Evolutionary conservation across 2,113 vertebrate genomes (phyloP).

Genomic region (Antechinus flavipes): DNA sequence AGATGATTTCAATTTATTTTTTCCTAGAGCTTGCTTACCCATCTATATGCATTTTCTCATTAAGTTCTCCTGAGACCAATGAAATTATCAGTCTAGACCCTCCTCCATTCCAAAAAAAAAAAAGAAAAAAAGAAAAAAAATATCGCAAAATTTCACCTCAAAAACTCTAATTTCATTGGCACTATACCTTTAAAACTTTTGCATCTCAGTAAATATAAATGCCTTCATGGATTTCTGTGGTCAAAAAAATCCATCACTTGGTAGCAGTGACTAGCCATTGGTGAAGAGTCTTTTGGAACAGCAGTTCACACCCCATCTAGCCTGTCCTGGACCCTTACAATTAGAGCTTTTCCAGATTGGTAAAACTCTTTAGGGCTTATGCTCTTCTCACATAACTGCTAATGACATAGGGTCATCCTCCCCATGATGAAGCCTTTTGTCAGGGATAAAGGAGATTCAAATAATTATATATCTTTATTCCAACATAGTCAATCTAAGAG

Average conservation of each 20-base stretch:
- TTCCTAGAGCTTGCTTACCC: too few species aligned
- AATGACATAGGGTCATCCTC: not conserved
- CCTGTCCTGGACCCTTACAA: not conserved
- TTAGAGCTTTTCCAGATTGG: not conserved
- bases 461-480: not conserved
- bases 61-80: not conserved
- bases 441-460: not conserved
- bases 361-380: not conserved
- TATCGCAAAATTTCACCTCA: not conserved
- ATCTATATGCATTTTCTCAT: not conserved
- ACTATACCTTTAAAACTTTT: not conserved
- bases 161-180: not conserved
- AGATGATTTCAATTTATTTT: too few species aligned
- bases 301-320: too few species aligned
- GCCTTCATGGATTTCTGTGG: too few species aligned
- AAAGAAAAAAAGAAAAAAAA: not conserved
- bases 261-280: too few species aligned
- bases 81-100: not conserved
- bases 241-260: too few species aligned
- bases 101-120: not conserved
- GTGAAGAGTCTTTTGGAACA: too few species aligned
- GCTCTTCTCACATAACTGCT: not conserved
- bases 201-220: too few species aligned
- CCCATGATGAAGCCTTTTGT: not conserved
- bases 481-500: constrained; percentile 23